Evolutionary conservation across 2,888 invertebrate species (phyloP).

Genomic region (Lithodes maja): DNA sequence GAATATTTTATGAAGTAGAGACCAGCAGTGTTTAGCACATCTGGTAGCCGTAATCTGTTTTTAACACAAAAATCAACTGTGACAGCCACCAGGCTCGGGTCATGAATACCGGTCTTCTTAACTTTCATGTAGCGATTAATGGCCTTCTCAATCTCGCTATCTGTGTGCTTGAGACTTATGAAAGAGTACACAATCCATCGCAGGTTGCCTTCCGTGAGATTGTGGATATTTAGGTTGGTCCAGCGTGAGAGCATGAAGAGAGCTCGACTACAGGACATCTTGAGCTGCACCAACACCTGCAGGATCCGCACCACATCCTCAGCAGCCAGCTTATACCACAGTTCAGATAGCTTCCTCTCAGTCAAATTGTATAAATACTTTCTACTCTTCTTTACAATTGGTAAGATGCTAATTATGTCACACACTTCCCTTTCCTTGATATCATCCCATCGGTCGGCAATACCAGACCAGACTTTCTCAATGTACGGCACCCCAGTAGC

Average conservation of each 20-base stretch:
- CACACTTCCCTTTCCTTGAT: conserved; percentile 79
- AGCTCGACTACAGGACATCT: conserved; percentile 72
- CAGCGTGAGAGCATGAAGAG: conserved; percentile 77
- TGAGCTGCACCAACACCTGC: conserved; percentile 71
- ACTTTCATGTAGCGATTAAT: conserved; percentile 80
- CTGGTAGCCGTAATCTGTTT: conserved; percentile 78
- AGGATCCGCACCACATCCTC: conserved; percentile 73
- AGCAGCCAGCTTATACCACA: conserved; percentile 77
- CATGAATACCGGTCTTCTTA: conserved; percentile 73
- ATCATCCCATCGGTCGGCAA: conserved; percentile 78
- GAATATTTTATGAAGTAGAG: conserved; percentile 78
- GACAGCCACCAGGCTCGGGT: conserved; percentile 79
- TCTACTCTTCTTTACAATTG: conserved; percentile 79
- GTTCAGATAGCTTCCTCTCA: conserved; percentile 78
- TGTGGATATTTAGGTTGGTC: conserved; percentile 80
- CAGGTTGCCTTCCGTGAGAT: conserved; percentile 78
- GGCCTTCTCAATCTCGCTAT: conserved; percentile 78
- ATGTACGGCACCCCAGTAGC: conserved; percentile 77
- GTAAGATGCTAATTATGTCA: conserved; percentile 78
- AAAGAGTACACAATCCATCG: conserved; percentile 77
- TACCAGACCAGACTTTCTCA: conserved; percentile 82
- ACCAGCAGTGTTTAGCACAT: conserved; percentile 79
- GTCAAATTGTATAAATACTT: conserved; percentile 78
- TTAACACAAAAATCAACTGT: conserved; percentile 80
- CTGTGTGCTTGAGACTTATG: conserved; percentile 78